These are phyloP conservation scores for Drosophila tsacasi DNA, from an alignment of 1,140 invertebrate species.

Conservation along the genomic window DNA sequence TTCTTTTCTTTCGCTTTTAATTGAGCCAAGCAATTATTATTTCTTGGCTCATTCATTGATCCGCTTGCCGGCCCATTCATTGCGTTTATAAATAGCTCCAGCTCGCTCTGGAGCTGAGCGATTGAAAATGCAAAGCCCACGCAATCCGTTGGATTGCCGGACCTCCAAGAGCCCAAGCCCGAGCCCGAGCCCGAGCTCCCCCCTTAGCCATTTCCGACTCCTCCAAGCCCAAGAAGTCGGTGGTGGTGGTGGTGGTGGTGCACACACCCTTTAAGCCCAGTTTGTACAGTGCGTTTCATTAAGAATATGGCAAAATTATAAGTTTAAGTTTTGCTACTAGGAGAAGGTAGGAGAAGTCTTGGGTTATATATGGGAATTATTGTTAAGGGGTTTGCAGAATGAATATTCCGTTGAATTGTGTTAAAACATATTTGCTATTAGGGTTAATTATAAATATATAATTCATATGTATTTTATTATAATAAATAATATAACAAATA, in stretches of 20 bases:
- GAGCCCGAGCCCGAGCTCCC: background rate
- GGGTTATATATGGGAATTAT: background rate
- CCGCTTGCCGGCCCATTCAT: constrained; percentile 49
- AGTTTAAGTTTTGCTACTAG: background rate
- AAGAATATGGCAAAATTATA: background rate
- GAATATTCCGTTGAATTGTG: no score
- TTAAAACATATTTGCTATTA: no score
- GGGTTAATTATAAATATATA: no score
- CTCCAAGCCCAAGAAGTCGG: constrained; percentile 11
- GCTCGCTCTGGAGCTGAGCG: constrained; percentile 25
- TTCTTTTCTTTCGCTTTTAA: constrained; percentile 54
- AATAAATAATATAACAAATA: no score
- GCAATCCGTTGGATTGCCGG: constrained; percentile 40
- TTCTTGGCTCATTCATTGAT: constrained; percentile 63
- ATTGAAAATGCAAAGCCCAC: constrained; percentile 73
- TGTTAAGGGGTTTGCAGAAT: background rate
- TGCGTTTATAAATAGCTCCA: constrained; percentile 73
- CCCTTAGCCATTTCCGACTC: constrained; percentile 2
- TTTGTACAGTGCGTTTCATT: constrained; percentile 25
- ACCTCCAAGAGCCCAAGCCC: constrained; percentile 16
- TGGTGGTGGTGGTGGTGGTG: constrained; percentile 4
- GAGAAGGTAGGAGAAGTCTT: background rate
- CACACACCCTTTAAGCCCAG: constrained; percentile 40
- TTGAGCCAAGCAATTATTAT: constrained; percentile 83
- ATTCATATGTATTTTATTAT: no score